Percentiles rank a stretch among this genome's conserved stretches.
Conservation (phyloP, 2,113 vertebrate genomes). For the Carassius carassius region DNA sequence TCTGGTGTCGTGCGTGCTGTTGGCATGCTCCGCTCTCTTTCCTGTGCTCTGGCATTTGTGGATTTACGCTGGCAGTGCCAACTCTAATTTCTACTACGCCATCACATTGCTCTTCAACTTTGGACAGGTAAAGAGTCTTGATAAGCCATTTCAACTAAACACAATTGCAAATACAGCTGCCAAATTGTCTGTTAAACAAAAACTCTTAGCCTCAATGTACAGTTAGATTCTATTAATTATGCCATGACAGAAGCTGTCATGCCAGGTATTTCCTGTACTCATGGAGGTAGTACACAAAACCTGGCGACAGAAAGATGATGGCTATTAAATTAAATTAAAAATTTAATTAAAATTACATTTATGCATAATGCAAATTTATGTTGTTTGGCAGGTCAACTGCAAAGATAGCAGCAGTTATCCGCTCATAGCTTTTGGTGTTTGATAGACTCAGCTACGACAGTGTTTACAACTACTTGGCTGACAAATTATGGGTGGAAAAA, state of each 20-base stretch:
- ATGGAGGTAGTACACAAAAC: not conserved
- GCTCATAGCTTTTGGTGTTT: not conserved
- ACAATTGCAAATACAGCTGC: not conserved
- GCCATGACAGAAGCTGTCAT: not conserved
- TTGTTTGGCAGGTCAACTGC: no score
- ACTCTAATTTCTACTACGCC: constrained; percentile 99
- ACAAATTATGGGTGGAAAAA: constrained; percentile 16
- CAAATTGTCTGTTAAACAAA: not conserved
- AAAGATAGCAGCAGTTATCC: not conserved
- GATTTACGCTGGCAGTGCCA: constrained; percentile 98
- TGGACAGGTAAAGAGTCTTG: constrained; percentile 83
- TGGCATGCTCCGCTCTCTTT: constrained; percentile 92
- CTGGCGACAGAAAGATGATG: not conserved
- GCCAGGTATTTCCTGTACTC: not conserved
- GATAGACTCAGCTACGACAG: not conserved
- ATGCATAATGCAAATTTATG: no score
- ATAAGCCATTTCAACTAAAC: not conserved
- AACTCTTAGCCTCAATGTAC: not conserved
- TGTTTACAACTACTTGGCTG: not conserved
- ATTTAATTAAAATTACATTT: no score
- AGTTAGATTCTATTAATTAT: not conserved
- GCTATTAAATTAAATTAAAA: not conserved
- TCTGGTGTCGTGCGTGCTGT: constrained; percentile 87
- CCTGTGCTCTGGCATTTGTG: constrained; percentile 98
- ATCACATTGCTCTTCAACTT: constrained; percentile 96